phyloP scores from a whole-genome alignment of 2,888 invertebrate genomes.

The Epinotia bilunana region DNA sequence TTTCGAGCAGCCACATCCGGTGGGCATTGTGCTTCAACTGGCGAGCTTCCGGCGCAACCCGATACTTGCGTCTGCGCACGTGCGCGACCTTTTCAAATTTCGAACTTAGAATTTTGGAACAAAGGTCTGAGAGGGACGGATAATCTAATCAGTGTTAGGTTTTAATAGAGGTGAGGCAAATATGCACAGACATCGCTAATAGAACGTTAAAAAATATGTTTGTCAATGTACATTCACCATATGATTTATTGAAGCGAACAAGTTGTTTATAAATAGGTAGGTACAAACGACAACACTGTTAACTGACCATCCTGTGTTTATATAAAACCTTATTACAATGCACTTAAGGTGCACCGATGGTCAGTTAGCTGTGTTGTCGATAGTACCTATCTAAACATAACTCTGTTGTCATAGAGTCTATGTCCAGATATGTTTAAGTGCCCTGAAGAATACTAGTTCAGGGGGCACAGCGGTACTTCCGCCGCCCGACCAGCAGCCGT shows the following conservation, averaged over 20 bases:
- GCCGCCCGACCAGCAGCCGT: neutral
- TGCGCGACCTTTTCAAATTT: constrained; percentile 81
- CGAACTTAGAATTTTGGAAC: constrained; percentile 71
- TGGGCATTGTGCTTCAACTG: constrained; percentile 78
- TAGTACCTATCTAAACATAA: no score
- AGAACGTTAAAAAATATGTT: neutral
- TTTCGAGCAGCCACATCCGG: constrained; percentile 83
- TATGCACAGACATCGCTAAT: neutral
- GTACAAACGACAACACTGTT: no score
- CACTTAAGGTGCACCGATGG: no score
- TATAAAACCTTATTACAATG: no score
- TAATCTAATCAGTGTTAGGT: constrained; percentile 48
- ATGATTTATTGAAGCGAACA: no score
- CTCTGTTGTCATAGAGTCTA: no score
- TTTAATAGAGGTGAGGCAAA: constrained; percentile 14
- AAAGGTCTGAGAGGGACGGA: constrained; percentile 57
- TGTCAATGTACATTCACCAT: neutral
- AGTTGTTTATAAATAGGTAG: no score
- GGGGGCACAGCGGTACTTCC: no score
- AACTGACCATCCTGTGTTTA: no score
- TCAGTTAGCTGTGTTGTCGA: no score
- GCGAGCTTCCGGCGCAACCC: constrained; percentile 82
- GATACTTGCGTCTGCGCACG: constrained; percentile 84
- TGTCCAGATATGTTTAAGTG: no score
- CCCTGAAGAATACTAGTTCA: no score